Evolutionary conservation across 2,888 invertebrate genomes (phyloP).

Genomic region (Drosophila atripex): DNA sequence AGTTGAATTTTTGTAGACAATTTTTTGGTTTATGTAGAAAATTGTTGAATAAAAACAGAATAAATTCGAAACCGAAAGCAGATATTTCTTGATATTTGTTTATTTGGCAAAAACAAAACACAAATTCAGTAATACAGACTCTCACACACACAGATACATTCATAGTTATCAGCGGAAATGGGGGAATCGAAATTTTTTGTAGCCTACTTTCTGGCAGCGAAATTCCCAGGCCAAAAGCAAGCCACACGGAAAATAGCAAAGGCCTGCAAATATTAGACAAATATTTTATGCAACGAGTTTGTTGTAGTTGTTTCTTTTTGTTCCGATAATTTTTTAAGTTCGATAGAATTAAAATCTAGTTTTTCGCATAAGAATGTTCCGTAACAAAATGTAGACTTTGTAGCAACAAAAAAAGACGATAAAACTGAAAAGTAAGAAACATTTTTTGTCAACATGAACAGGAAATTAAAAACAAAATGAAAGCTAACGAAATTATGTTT

Average conservation of each 20-base stretch:
- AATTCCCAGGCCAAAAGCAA: constrained; percentile 51
- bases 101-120: constrained; percentile 17
- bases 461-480: constrained; percentile 37
- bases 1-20: constrained; percentile 49
- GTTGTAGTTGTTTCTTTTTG: constrained; percentile 24
- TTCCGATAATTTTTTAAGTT: constrained; percentile 1
- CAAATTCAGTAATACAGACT: background rate
- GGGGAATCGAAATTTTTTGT: constrained; percentile 11
- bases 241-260: constrained; percentile 22
- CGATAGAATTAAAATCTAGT: constrained; percentile 5
- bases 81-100: constrained; percentile 15
- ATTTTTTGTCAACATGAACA: constrained; percentile 55
- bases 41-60: constrained; percentile 44
- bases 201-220: constrained; percentile 48
- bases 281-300: constrained; percentile 36
- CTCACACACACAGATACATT: constrained; percentile 1
- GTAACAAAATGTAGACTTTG: constrained; percentile 76
- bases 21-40: constrained; percentile 44
- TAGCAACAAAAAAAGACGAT: constrained; percentile 76
- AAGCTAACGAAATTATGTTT: constrained; percentile 56
- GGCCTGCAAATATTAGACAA: constrained; percentile 6
- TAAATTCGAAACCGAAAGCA: constrained; percentile 12
- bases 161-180: background rate
- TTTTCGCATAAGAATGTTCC: constrained; percentile 76
- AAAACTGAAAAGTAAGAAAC: constrained; percentile 73